A percentile compares a stretch with the other conserved stretches of the same genome.
Conservation (phyloP, 2,797 vertebrate genomes). For the Scolopax bukidnonensis region DNA sequence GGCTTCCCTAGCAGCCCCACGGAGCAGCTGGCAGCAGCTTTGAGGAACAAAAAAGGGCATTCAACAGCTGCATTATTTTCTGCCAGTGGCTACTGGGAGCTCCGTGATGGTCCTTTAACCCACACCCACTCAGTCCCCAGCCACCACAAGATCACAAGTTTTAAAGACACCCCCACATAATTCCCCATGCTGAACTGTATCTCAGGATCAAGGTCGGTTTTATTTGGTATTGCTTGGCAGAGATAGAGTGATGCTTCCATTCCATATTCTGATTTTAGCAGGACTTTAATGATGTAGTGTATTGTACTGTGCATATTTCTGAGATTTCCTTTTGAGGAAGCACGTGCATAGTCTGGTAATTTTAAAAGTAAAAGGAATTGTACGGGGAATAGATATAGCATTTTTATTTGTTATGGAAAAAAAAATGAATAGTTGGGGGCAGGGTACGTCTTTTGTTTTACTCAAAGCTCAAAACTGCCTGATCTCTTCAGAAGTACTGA, state of each 20-base stretch:
- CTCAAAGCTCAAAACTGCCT: background rate
- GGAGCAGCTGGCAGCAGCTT: background rate
- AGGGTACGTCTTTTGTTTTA: background rate
- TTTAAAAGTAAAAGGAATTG: background rate
- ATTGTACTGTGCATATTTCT: background rate
- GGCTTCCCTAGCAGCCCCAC: background rate
- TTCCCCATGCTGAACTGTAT: background rate
- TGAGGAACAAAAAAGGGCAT: background rate
- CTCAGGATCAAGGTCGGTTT: background rate
- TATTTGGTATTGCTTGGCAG: accelerated
- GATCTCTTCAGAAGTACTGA: background rate
- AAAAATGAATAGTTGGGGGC: background rate
- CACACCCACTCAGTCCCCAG: too few relatives aligned
- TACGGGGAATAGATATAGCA: background rate
- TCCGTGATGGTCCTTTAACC: background rate
- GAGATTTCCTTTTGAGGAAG: background rate
- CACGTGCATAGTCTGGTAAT: background rate
- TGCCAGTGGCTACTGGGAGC: background rate
- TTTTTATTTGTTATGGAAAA: background rate
- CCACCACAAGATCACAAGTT: background rate
- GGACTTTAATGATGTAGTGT: background rate
- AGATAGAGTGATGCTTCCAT: background rate
- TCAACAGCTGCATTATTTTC: background rate
- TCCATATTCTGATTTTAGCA: background rate
- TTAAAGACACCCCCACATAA: background rate